These are phyloP conservation scores for Ornithoptera priamus DNA, from an alignment of 2,888 invertebrate species.

Conservation along the genomic window DNA sequence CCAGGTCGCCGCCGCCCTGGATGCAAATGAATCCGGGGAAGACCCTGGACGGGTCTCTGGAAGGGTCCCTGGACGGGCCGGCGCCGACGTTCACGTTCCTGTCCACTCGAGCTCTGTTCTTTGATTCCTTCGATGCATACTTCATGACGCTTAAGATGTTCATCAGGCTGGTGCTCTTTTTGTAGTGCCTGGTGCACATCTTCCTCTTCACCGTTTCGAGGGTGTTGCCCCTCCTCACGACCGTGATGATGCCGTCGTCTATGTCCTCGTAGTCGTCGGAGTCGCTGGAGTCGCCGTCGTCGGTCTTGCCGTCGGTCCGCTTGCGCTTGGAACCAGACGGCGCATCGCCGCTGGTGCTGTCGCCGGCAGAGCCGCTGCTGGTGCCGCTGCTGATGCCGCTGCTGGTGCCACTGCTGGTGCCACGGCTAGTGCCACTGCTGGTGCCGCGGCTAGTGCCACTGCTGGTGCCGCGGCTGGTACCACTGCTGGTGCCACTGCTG, in stretches of 20 bases:
- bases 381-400: too few relatives aligned
- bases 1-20: slow-evolving; percentile 38
- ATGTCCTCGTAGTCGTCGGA: slow-evolving; percentile 9
- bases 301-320: not conserved
- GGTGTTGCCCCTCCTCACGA: slow-evolving; percentile 1
- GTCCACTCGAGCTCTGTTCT: not conserved
- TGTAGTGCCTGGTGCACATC: not conserved
- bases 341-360: not conserved
- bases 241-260: not conserved
- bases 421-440: not conserved
- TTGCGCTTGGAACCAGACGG: slow-evolving; percentile 17
- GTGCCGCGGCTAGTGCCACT: not conserved
- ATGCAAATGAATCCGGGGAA: slow-evolving; percentile 30
- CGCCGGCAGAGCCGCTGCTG: slow-evolving; percentile 1
- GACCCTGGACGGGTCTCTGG: slow-evolving; percentile 8
- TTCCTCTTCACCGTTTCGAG: not conserved
- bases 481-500: not conserved
- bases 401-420: not conserved
- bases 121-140: not conserved
- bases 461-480: slow-evolving; percentile 4
- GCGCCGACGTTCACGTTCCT: slow-evolving; percentile 32
- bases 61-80: slow-evolving; percentile 32
- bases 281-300: slow-evolving; percentile 2
- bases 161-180: not conserved
- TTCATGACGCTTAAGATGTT: not conserved